Percentiles rank a stretch among this genome's conserved stretches.
Evolutionary conservation across 2,113 vertebrate genomes (phyloP).

Genomic region (Rhynchomys soricoides): DNA sequence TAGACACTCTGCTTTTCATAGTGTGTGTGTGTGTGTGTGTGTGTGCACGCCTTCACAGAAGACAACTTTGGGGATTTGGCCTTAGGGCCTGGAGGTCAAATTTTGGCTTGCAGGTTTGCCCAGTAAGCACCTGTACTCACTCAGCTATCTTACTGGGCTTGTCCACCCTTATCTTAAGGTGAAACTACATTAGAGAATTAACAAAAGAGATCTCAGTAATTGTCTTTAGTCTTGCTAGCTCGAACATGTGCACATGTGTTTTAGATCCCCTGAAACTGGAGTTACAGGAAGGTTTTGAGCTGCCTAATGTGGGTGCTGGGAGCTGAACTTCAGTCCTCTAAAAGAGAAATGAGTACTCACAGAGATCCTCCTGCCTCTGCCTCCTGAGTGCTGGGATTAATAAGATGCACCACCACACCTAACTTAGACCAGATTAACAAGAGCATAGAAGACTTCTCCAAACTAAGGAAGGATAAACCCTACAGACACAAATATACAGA

Average conservation of each 20-base stretch:
- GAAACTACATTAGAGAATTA: constrained; percentile 36
- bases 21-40: neutral
- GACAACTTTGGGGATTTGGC: neutral
- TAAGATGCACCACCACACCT: neutral
- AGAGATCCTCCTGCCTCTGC: neutral
- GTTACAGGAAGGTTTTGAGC: neutral
- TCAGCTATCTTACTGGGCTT: neutral
- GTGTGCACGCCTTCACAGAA: neutral
- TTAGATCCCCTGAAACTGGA: neutral
- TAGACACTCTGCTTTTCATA: neutral
- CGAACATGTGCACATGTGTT: neutral
- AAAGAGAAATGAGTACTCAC: neutral
- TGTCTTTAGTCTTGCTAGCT: neutral
- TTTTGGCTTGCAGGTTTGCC: neutral
- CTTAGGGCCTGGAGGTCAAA: neutral
- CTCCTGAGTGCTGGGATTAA: neutral
- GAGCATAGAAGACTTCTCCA: neutral
- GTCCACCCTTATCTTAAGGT: neutral
- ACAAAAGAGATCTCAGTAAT: neutral
- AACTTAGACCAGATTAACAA: neutral
- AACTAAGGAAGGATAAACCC: neutral
- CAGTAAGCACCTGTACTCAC: neutral
- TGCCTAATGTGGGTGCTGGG: neutral
- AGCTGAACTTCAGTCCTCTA: neutral
- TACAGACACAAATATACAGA: neutral